Percentiles rank a stretch among this genome's conserved stretches.
Evolutionary conservation across 2,888 invertebrate species (phyloP).

Genomic region (Antitype chi): DNA sequence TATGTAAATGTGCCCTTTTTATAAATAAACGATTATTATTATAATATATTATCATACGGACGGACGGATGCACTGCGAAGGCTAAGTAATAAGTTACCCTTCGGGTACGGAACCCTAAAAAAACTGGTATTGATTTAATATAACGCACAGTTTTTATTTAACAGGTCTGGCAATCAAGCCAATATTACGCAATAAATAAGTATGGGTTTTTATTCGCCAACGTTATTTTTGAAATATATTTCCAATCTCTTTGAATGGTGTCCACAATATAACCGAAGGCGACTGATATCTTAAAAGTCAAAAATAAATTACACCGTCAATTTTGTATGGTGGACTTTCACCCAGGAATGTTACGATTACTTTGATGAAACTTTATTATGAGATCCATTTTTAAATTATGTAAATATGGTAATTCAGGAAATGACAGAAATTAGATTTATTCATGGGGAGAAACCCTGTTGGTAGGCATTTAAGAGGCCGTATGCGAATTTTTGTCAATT

Average conservation of each 20-base stretch:
- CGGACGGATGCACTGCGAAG: too few species aligned
- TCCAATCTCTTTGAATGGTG: constrained; percentile 2
- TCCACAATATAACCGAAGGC: constrained; percentile 11
- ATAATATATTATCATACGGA: too few species aligned
- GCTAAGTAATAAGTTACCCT: too few species aligned
- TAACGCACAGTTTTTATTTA: background rate
- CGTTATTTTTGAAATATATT: constrained; percentile 7
- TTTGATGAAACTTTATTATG: constrained; percentile 3
- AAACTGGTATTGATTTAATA: constrained; percentile 1
- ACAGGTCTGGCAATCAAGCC: background rate
- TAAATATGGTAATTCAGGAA: constrained; percentile 21
- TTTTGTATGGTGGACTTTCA: constrained; percentile 2
- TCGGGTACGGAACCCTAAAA: too few species aligned
- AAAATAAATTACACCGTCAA: constrained; percentile 2
- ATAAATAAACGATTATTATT: too few species aligned
- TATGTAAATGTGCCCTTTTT: too few species aligned
- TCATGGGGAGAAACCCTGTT: constrained; percentile 37
- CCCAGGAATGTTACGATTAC: background rate
- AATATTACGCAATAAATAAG: constrained; percentile 12
- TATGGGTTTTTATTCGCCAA: background rate
- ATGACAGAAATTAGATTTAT: constrained; percentile 30
- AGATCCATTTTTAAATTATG: constrained; percentile 29
- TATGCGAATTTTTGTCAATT: too few species aligned
- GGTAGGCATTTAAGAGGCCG: background rate
- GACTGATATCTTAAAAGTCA: background rate